Evolutionary conservation across 1,140 invertebrate species (phyloP).

Genomic region (Caerostris extrusa): DNA sequence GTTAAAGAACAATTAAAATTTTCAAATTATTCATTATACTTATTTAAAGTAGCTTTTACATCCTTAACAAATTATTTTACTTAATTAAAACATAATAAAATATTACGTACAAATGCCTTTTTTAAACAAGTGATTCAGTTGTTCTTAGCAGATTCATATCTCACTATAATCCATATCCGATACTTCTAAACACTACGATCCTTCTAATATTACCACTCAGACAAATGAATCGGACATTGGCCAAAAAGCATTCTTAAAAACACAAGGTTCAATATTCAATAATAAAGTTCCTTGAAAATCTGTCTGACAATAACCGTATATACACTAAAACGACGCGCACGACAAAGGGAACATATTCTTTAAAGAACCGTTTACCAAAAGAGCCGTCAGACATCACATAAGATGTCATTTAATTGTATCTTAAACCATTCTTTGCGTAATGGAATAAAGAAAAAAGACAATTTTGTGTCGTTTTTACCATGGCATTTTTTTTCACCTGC

Average conservation of each 20-base stretch:
- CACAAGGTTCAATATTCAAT: constrained; percentile 36
- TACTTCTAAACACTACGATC: too few relatives aligned
- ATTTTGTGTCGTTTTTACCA: background rate
- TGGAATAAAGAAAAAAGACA: background rate
- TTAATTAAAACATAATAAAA: too few relatives aligned
- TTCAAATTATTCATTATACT: too few relatives aligned
- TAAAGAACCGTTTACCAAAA: background rate
- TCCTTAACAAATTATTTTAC: too few relatives aligned
- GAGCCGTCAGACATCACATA: background rate
- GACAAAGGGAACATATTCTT: background rate
- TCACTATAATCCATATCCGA: too few relatives aligned
- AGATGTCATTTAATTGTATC: background rate
- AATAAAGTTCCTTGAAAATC: background rate
- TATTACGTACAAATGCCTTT: too few relatives aligned
- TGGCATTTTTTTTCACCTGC: background rate
- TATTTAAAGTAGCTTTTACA: too few relatives aligned
- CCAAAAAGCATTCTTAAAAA: constrained; percentile 21
- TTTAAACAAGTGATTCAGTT: too few relatives aligned
- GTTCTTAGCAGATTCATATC: too few relatives aligned
- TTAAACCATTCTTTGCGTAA: constrained; percentile 7
- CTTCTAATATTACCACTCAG: background rate
- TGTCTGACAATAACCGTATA: background rate
- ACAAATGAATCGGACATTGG: background rate
- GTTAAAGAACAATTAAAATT: too few relatives aligned
- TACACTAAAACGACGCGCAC: background rate